A percentile compares a stretch with the other conserved stretches of the same genome.
These are phyloP conservation scores for Empis livida DNA, from an alignment of 2,888 invertebrate species.

Conservation along the genomic window DNA sequence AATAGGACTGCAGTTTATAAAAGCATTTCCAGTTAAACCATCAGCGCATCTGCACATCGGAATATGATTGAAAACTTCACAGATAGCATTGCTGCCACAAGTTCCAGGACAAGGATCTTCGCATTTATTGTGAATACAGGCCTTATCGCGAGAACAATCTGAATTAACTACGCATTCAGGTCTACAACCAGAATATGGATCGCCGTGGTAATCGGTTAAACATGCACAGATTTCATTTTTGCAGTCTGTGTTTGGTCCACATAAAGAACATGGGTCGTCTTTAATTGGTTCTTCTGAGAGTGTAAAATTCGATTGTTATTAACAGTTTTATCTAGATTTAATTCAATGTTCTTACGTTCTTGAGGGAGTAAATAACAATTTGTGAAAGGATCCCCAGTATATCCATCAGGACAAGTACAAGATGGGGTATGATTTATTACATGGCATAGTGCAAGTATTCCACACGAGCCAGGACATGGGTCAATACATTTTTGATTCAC, in stretches of 20 bases:
- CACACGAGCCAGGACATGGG: slow-evolving; percentile 53
- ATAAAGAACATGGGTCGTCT: slow-evolving; percentile 54
- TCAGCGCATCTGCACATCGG: slow-evolving; percentile 49
- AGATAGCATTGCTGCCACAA: slow-evolving; percentile 56
- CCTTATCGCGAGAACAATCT: slow-evolving; percentile 51
- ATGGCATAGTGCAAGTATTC: slow-evolving; percentile 46
- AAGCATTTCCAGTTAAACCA: slow-evolving; percentile 57
- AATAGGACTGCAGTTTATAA: slow-evolving; percentile 45
- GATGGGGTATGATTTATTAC: slow-evolving; percentile 57
- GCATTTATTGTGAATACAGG: slow-evolving; percentile 60
- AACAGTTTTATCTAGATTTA: no score
- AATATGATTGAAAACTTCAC: slow-evolving; percentile 61
- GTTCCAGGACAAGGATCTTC: slow-evolving; percentile 59
- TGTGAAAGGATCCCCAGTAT: slow-evolving; percentile 50
- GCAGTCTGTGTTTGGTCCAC: slow-evolving; percentile 60
- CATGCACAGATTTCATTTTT: slow-evolving; percentile 54
- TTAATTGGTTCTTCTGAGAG: slow-evolving; percentile 17
- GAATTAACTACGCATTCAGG: slow-evolving; percentile 58
- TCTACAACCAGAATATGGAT: slow-evolving; percentile 54
- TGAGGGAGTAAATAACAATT: slow-evolving; percentile 39
- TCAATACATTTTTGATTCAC: slow-evolving; percentile 61
- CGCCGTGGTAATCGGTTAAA: slow-evolving; percentile 50
- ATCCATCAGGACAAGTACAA: slow-evolving; percentile 48
- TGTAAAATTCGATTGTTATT: no score
- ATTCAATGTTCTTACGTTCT: slow-evolving; percentile 10